Evolutionary conservation across 2,888 invertebrate genomes (phyloP).

Genomic region (Drosophila paramelanica): DNA sequence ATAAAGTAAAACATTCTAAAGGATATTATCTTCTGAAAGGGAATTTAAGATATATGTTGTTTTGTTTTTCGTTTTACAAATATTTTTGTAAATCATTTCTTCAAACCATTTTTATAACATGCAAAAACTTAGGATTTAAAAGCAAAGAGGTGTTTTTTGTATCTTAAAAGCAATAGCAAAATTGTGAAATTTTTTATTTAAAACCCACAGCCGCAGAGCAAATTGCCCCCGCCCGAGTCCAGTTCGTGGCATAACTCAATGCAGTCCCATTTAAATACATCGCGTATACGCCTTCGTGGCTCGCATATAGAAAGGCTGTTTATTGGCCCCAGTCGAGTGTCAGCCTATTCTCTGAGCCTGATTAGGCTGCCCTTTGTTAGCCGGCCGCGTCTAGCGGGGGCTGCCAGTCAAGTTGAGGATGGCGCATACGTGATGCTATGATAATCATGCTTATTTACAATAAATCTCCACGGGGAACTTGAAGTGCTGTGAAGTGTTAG

Average conservation of each 20-base stretch:
- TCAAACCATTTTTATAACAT: too few relatives aligned
- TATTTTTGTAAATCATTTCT: too few relatives aligned
- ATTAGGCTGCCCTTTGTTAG: conserved; percentile 26
- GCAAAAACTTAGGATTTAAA: too few relatives aligned
- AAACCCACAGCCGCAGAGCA: too few relatives aligned
- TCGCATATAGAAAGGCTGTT: conserved; percentile 24
- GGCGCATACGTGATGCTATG: conserved; percentile 79
- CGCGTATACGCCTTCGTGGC: conserved; percentile 35
- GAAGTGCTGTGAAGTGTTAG: conserved; percentile 69
- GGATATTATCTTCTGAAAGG: too few relatives aligned
- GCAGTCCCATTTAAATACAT: conserved; percentile 7
- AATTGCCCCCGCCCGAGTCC: too few relatives aligned
- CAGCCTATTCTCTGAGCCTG: conserved; percentile 22
- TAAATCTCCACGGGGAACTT: conserved; percentile 69
- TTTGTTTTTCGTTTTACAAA: too few relatives aligned
- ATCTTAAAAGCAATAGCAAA: neutral
- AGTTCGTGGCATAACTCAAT: neutral
- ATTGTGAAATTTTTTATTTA: too few relatives aligned
- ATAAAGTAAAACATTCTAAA: too few relatives aligned
- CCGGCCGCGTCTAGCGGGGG: neutral
- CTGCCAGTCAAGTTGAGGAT: conserved; percentile 31
- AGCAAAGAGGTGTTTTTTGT: neutral
- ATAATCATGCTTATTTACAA: conserved; percentile 80
- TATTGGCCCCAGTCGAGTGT: conserved; percentile 21
- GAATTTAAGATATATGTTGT: too few relatives aligned